These are phyloP conservation scores for Glyphotaelius pellucidus DNA, from an alignment of 2,888 invertebrate genomes.

Conservation along the genomic window DNA sequence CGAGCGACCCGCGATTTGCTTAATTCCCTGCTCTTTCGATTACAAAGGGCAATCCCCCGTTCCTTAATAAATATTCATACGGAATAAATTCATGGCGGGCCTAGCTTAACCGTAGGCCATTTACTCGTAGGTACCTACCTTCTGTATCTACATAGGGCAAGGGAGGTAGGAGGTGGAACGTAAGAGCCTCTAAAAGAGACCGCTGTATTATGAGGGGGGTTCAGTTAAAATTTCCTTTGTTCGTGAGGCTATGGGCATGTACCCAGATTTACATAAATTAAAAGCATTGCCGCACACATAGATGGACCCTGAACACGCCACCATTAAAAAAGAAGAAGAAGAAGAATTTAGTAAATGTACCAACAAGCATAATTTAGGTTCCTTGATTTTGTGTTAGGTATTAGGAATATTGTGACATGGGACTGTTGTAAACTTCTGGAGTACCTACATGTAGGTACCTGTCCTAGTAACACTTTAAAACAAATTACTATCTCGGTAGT, in stretches of 20 bases:
- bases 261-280: background rate
- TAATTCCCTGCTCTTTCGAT: conserved; percentile 65
- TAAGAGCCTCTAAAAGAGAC: background rate
- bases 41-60: conserved; percentile 65
- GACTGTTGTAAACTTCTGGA: no score
- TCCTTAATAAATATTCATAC: conserved; percentile 65
- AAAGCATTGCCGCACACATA: background rate
- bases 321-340: no score
- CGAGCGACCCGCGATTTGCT: conserved; percentile 61
- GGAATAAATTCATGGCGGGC: conserved; percentile 59
- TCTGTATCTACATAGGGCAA: background rate
- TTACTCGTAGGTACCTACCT: background rate
- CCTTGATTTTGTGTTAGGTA: background rate
- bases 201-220: conserved; percentile 15
- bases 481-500: no score
- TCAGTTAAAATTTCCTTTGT: background rate
- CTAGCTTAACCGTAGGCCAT: conserved; percentile 11
- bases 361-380: background rate
- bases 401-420: background rate
- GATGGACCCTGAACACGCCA: no score
- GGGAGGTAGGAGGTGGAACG: background rate
- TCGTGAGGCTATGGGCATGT: background rate
- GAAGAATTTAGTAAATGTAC: background rate
- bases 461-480: no score
- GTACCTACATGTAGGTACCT: no score